phyloP scores from a whole-genome alignment of 2,113 vertebrate species.

The Spea bombifrons region DNA sequence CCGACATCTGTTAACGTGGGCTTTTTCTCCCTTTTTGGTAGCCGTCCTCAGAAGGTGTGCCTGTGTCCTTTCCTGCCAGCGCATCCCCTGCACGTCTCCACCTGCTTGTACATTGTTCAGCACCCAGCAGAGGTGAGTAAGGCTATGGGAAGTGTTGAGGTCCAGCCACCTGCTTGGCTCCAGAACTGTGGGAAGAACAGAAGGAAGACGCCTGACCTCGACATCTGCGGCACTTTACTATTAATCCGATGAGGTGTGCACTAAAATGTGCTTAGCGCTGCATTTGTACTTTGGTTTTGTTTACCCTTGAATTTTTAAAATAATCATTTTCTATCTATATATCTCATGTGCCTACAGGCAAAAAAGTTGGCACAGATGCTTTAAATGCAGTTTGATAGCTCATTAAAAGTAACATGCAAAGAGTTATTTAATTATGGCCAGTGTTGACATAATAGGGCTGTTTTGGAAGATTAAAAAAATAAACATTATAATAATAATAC shows the following conservation, averaged over 20 bases:
- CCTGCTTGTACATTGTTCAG: slow-evolving; percentile 88
- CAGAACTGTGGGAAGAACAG: slow-evolving; percentile 20
- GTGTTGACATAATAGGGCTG: no score
- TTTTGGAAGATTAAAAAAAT: no score
- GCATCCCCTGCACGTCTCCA: slow-evolving; percentile 82
- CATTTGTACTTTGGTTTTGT: background rate
- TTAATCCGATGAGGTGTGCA: background rate
- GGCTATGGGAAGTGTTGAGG: slow-evolving; percentile 27
- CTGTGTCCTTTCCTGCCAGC: slow-evolving; percentile 89
- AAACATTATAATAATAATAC: no score
- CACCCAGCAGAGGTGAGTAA: slow-evolving; percentile 93
- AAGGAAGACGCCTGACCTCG: slow-evolving; percentile 13
- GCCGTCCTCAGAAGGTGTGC: slow-evolving; percentile 93
- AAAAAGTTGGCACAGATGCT: no score
- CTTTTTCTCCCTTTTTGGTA: slow-evolving; percentile 56
- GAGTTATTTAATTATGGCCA: no score
- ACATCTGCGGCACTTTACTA: background rate
- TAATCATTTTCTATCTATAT: no score
- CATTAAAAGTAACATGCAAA: no score
- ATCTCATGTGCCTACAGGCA: no score
- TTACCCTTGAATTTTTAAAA: no score
- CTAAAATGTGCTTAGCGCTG: background rate
- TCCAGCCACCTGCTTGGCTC: slow-evolving; percentile 22
- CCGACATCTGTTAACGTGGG: slow-evolving; percentile 1
- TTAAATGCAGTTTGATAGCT: no score